phyloP scores from a whole-genome alignment of 2,797 vertebrate genomes.

The Microctenopoma lineatum region DNA sequence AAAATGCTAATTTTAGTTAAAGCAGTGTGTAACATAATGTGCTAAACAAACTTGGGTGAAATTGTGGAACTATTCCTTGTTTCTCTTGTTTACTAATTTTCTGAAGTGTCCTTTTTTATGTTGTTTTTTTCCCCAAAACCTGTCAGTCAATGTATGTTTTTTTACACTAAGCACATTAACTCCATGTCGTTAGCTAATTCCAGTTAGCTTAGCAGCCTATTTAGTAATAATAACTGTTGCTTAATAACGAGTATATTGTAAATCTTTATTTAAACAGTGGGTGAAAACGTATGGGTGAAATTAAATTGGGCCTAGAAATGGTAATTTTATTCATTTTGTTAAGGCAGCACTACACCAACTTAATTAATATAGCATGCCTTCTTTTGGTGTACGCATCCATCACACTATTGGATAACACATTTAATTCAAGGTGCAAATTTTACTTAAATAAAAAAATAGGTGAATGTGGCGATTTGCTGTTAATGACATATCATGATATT shows the following conservation, averaged over 20 bases:
- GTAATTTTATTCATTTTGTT: neutral
- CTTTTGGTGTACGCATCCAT: neutral
- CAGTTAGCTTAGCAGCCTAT: neutral
- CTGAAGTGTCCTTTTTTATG: too few relatives aligned
- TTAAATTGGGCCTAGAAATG: neutral
- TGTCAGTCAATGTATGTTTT: neutral
- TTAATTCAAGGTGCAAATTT: neutral
- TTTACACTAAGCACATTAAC: slow-evolving; percentile 31
- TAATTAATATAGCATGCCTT: neutral
- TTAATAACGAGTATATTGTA: too few relatives aligned
- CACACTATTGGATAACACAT: neutral
- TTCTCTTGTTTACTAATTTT: neutral
- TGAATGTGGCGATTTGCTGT: slow-evolving; percentile 19
- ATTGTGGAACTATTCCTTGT: neutral
- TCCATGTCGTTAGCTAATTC: neutral
- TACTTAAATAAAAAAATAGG: neutral
- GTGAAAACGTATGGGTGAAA: neutral
- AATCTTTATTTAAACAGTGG: too few relatives aligned
- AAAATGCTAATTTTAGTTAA: neutral
- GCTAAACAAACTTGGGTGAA: neutral
- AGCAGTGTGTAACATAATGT: neutral
- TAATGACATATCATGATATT: slow-evolving; percentile 46
- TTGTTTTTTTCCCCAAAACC: too few relatives aligned
- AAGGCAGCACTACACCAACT: neutral
- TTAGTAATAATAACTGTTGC: neutral